phyloP scores from a whole-genome alignment of 2,888 invertebrate genomes.

The Lasioglossum lativentre region DNA sequence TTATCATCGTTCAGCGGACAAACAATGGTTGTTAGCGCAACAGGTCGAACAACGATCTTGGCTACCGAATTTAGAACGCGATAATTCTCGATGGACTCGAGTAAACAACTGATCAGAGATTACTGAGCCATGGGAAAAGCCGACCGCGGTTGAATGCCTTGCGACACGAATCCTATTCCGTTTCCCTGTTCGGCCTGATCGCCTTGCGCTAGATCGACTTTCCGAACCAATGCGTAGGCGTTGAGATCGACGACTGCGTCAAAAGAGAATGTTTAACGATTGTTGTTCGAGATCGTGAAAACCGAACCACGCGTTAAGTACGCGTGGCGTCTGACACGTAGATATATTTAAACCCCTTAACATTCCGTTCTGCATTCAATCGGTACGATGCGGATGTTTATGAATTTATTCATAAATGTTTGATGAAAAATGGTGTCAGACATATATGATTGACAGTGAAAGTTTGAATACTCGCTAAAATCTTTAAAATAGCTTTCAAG shows the following conservation, averaged over 20 bases:
- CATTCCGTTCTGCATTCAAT: background rate
- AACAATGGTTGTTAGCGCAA: background rate
- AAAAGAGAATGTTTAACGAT: background rate
- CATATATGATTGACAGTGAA: no score
- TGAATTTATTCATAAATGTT: background rate
- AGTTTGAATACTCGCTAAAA: no score
- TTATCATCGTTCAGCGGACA: background rate
- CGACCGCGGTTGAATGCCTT: background rate
- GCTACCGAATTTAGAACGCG: background rate
- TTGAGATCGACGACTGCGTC: background rate
- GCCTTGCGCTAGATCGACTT: background rate
- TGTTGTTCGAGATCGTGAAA: background rate
- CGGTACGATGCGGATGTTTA: background rate
- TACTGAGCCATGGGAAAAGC: background rate
- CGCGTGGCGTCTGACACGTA: background rate
- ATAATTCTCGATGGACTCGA: conserved; percentile 12
- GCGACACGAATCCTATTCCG: conserved; percentile 13
- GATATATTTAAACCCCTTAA: background rate
- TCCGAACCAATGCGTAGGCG: conserved; percentile 16
- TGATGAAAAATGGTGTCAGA: no score
- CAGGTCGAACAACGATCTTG: background rate
- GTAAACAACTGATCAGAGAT: background rate
- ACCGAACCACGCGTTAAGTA: background rate
- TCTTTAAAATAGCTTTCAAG: background rate
- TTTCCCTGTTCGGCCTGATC: conserved; percentile 17